Conservation (phyloP, 2,888 invertebrate species). For the Oligia strigilis region DNA sequence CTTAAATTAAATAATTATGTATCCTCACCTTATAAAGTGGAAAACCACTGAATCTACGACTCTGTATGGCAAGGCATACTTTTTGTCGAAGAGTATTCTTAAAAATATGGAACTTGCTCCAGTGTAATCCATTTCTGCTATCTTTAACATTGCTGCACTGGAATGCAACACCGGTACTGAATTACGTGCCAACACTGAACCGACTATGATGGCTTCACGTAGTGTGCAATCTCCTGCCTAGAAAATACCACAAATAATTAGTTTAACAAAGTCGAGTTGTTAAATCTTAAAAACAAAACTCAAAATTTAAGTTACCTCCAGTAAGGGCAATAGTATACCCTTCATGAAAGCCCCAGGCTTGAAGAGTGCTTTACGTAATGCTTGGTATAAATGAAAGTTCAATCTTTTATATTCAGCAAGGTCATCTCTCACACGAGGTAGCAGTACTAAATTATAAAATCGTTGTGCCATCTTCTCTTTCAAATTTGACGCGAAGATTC, state of each 20-base stretch:
- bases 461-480: conserved; percentile 99
- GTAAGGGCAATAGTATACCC: conserved; percentile 93
- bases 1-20: background rate
- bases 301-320: conserved; percentile 87
- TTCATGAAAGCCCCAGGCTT: conserved; percentile 99
- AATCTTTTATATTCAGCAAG: conserved; percentile 98
- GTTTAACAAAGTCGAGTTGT: background rate
- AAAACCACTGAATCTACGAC: conserved; percentile 98
- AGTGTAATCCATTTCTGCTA: conserved; percentile 99
- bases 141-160: conserved; percentile 97
- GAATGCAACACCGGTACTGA: conserved; percentile 99
- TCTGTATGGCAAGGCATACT: conserved; percentile 98
- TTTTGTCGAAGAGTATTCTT: conserved; percentile 98
- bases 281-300: background rate
- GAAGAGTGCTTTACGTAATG: conserved; percentile 97
- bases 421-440: conserved; percentile 98
- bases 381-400: conserved; percentile 99
- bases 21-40: conserved; percentile 96
- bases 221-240: conserved; percentile 98
- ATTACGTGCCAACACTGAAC: conserved; percentile 97
- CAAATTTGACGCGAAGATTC: conserved; percentile 99
- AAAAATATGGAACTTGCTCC: conserved; percentile 99
- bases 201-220: conserved; percentile 98
- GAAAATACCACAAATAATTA: conserved; percentile 46
- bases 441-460: conserved; percentile 97